These are phyloP conservation scores for Carpatolechia fugitivella DNA, from an alignment of 2,888 invertebrate genomes.

Conservation along the genomic window DNA sequence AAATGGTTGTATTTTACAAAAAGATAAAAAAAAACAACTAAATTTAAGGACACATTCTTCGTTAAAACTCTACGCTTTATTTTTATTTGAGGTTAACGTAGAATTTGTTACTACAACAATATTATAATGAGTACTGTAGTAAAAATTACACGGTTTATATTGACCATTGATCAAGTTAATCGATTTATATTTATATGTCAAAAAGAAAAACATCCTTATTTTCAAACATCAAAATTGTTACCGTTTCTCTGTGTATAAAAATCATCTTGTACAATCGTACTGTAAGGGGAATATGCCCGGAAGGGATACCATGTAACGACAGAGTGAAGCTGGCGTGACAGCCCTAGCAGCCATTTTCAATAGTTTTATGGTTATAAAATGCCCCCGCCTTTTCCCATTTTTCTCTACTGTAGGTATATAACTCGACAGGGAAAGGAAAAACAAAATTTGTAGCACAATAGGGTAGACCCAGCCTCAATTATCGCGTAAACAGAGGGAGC, in stretches of 20 bases:
- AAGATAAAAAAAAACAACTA: too few species aligned
- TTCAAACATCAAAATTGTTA: too few species aligned
- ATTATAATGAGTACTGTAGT: too few species aligned
- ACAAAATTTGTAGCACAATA: slow-evolving; percentile 6
- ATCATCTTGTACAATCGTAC: not conserved
- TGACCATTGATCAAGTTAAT: too few species aligned
- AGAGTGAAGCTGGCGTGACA: not conserved
- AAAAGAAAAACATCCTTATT: too few species aligned
- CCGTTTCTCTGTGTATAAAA: not conserved
- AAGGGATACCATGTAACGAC: slow-evolving; percentile 11
- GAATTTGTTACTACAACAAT: too few species aligned
- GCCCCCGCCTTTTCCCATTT: not conserved
- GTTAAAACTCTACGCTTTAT: too few species aligned
- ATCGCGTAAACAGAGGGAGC: slow-evolving; percentile 2
- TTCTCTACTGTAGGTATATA: not conserved
- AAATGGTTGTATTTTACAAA: too few species aligned
- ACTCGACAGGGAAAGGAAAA: not conserved
- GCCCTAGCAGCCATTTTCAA: not conserved
- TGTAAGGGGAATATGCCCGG: not conserved
- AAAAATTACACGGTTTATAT: too few species aligned
- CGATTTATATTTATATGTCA: too few species aligned
- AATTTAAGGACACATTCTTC: too few species aligned
- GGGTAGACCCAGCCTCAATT: slow-evolving; percentile 4
- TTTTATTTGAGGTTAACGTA: too few species aligned
- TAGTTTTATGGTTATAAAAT: slow-evolving; percentile 10